Conservation (phyloP, 2,113 vertebrate species). For the Gasterosteus nipponicus region DNA sequence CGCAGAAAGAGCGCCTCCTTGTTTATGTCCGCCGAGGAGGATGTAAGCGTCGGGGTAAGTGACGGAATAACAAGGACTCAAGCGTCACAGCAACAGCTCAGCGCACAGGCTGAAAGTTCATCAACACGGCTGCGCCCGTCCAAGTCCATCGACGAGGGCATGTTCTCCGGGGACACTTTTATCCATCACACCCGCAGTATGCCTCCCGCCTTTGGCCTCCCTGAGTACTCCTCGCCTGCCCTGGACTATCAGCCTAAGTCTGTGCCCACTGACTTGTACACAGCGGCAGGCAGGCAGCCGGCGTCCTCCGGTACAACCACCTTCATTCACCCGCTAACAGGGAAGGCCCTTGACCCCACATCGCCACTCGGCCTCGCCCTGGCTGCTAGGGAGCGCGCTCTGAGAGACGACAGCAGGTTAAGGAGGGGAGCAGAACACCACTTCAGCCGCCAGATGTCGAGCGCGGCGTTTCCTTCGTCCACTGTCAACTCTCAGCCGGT, state of each 20-base stretch:
- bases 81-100: conserved; percentile 75
- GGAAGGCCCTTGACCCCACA: conserved; percentile 90
- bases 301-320: conserved; percentile 73
- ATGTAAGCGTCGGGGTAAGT: conserved; percentile 61
- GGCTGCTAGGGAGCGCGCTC: conserved; percentile 89
- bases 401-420: conserved; percentile 85
- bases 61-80: conserved; percentile 70
- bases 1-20: conserved; percentile 88
- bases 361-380: conserved; percentile 91
- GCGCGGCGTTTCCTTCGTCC: conserved; percentile 76
- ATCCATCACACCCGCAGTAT: conserved; percentile 87
- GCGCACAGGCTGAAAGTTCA: conserved; percentile 69
- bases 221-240: conserved; percentile 81
- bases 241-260: conserved; percentile 84
- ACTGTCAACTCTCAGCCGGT: conserved; percentile 74
- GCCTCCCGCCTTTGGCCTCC: conserved; percentile 82
- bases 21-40: conserved; percentile 92
- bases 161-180: conserved; percentile 90
- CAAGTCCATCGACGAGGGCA: conserved; percentile 94
- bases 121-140: conserved; percentile 87
- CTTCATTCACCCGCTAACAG: conserved; percentile 92
- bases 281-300: conserved; percentile 65
- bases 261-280: conserved; percentile 81
- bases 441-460: conserved; percentile 78
- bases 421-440: conserved; percentile 80